Evolutionary conservation across 1,140 invertebrate species (phyloP), one percentile per base, ranked within the genome.

Genomic region (Arion vulgaris): DNA sequence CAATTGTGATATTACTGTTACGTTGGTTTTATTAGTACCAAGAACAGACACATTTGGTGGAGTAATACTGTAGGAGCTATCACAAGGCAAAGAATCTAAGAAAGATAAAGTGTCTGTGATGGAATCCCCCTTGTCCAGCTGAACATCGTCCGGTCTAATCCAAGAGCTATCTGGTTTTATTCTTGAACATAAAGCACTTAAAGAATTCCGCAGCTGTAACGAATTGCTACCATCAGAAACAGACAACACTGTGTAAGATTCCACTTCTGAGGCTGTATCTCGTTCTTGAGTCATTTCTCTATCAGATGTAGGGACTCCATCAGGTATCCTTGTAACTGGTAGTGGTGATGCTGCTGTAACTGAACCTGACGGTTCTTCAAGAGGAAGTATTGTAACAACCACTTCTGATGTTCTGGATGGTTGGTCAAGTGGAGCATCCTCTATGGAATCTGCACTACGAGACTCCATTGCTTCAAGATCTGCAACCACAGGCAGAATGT

Each of bases 361-460:
- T 49, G 80, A 45, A 15, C 36, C 38, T 51, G 62, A 74, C 26
- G 80, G 77, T 57, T 45, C 62, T 32, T 81, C 78, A 57, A 34
- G 62, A 36, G 49, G 11, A 57, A 32, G 66, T 28, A 26, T 28
- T 19, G 23, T 34, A 57, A n/a, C 49, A n/a, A 23, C 41, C 49
- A 68, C 49, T n/a, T 71, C 77, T 32, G 83, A 69, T 17, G 82
- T 75, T 36, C 88, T 86, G 1, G 86, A 88, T 0, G 86, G 85
- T 34, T 85, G 76, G 80, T 91, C 90, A 32, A 87, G 85, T 5
- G 87, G 57, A 32, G 83, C 88, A 28, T 89, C 89, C 32, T 91
- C 90, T 77, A 87, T 86, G 17, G 90, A 89, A 79, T 91, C 89
- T 62, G 89, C 88, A 86, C 88, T 91, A 28, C 92, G 87, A 9